Evolutionary conservation across 2,797 vertebrate genomes (phyloP).

Genomic region (Silurus aristotelis): DNA sequence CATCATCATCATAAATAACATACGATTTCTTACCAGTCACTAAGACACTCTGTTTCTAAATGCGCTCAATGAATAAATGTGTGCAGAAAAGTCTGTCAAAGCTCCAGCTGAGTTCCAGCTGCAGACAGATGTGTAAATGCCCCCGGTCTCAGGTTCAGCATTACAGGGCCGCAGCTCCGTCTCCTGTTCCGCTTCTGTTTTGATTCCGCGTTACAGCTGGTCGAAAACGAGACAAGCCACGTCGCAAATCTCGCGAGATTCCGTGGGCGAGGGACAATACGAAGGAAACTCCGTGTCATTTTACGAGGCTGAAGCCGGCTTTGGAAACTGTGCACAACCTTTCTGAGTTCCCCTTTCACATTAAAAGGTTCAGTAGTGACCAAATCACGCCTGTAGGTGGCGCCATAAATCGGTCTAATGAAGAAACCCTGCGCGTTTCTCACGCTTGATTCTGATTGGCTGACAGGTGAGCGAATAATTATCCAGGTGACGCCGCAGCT

Average conservation of each 20-base stretch:
- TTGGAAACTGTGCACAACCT: no score
- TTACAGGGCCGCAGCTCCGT: slow-evolving; percentile 29
- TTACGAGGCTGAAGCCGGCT: no score
- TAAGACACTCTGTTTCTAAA: background rate
- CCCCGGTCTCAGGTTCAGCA: background rate
- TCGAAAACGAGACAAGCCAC: slow-evolving; percentile 51
- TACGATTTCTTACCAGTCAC: slow-evolving; percentile 20
- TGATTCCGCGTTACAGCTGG: slow-evolving; percentile 41
- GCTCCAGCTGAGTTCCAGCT: background rate
- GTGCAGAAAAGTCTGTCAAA: background rate
- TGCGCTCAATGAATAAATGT: background rate
- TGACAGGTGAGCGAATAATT: no score
- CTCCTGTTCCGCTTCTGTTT: slow-evolving; percentile 64
- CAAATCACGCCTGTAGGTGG: background rate
- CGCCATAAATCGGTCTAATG: background rate
- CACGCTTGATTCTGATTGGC: no score
- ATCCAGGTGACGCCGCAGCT: no score
- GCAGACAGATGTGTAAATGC: background rate
- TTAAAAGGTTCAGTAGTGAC: background rate
- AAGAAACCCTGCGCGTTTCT: no score
- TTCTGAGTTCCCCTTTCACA: no score
- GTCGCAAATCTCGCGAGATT: slow-evolving; percentile 53
- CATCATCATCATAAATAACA: background rate
- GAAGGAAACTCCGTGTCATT: background rate
- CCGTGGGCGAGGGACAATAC: background rate